Evolutionary conservation across 2,797 vertebrate species (phyloP).

Genomic region (Acanthurus leucopareius): DNA sequence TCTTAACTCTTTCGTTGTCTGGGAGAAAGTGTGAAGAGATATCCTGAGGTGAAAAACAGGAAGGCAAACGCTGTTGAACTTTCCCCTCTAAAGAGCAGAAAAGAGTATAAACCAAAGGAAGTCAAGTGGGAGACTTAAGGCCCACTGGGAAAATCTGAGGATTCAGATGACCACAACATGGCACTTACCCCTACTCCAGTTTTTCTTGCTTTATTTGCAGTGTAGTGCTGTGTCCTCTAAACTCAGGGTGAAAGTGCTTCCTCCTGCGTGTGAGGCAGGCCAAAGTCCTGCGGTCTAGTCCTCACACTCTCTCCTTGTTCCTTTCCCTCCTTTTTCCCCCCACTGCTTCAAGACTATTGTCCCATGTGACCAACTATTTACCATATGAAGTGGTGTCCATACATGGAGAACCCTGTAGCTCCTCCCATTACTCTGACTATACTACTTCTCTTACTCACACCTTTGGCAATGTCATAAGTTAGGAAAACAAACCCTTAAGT

Average conservation of each 20-base stretch:
- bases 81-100: background rate
- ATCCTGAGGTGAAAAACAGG: background rate
- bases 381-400: conserved; percentile 63
- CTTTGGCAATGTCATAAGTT: conserved; percentile 50
- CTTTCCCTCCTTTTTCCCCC: conserved; percentile 66
- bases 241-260: conserved; percentile 47
- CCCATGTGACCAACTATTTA: conserved; percentile 79
- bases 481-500: conserved; percentile 2
- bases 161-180: conserved; percentile 37
- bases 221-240: conserved; percentile 52
- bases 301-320: conserved; percentile 50
- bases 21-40: conserved; percentile 24
- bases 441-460: conserved; percentile 60
- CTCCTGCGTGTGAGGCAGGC: conserved; percentile 59
- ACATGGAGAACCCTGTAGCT: conserved; percentile 53
- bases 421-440: conserved; percentile 54
- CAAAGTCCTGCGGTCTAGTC: conserved; percentile 63
- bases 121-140: conserved; percentile 2
- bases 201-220: conserved; percentile 35
- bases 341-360: conserved; percentile 55
- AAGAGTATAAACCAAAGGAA: conserved; percentile 3
- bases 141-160: background rate
- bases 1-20: conserved; percentile 49
- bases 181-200: conserved; percentile 7
- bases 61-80: conserved; percentile 14